Evolutionary conservation across 2,888 invertebrate genomes (phyloP).

Genomic region (Tetanocera ferruginea): DNA sequence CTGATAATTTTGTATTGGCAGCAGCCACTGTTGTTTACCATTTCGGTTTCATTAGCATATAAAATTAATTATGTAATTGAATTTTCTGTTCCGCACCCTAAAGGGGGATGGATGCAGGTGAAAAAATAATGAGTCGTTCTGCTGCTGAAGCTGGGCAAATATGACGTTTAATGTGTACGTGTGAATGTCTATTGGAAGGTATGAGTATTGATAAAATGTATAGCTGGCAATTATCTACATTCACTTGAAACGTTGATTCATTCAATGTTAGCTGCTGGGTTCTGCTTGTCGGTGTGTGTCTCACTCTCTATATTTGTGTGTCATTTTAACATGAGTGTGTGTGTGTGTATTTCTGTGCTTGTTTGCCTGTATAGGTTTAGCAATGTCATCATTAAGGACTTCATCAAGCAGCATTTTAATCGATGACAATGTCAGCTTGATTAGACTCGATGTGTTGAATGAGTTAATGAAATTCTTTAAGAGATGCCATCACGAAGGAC

Average conservation of each 20-base stretch:
- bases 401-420: constrained; percentile 3
- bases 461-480: neutral
- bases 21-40: neutral
- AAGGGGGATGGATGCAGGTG: neutral
- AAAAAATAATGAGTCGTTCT: neutral
- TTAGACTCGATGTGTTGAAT: neutral
- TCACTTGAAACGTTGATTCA: neutral
- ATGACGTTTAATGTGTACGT: no score
- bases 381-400: neutral
- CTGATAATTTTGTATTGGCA: neutral
- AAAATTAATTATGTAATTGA: constrained; percentile 13
- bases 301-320: neutral
- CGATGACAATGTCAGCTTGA: constrained; percentile 17
- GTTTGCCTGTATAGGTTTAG: neutral
- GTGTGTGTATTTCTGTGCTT: constrained; percentile 1
- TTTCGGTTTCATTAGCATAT: constrained; percentile 11
- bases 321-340: neutral
- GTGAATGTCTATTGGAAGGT: no score
- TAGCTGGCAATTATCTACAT: neutral
- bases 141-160: no score
- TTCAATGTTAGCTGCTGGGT: neutral
- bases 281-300: neutral
- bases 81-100: neutral
- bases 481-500: no score
- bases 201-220: neutral